Evolutionary conservation across 2,113 vertebrate species (phyloP).

Genomic region (Clinocottus analis): DNA sequence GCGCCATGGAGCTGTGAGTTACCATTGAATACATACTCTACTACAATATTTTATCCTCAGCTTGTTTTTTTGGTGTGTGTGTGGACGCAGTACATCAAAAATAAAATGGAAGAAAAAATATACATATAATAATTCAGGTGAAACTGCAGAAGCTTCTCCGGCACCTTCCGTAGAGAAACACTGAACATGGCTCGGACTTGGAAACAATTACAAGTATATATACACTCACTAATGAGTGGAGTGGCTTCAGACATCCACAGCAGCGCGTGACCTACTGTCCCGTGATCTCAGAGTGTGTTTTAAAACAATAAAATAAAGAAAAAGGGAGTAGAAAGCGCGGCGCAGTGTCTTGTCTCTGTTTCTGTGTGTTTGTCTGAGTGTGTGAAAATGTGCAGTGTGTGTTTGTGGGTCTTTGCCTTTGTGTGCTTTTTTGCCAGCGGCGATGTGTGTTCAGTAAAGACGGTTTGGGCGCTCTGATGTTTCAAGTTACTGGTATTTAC

Average conservation of each 20-base stretch:
- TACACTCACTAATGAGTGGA: slow-evolving; percentile 51
- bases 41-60: slow-evolving; percentile 23
- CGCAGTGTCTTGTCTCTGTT: slow-evolving; percentile 8
- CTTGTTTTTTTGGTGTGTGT: slow-evolving; percentile 14
- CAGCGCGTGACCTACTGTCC: not conserved
- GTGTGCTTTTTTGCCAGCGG: slow-evolving; percentile 68
- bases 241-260: slow-evolving; percentile 47
- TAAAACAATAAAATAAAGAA: no score
- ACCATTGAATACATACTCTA: slow-evolving; percentile 19
- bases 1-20: not conserved
- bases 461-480: slow-evolving; percentile 29
- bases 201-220: slow-evolving; percentile 36
- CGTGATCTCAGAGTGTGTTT: not conserved
- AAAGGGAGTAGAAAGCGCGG: slow-evolving; percentile 5
- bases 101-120: not conserved
- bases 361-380: slow-evolving; percentile 50
- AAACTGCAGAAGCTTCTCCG: slow-evolving; percentile 27
- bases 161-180: slow-evolving; percentile 13
- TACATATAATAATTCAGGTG: not conserved
- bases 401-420: slow-evolving; percentile 61
- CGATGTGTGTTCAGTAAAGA: slow-evolving; percentile 46
- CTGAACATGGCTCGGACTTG: slow-evolving; percentile 17
- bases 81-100: slow-evolving; percentile 6
- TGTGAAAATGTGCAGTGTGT: slow-evolving; percentile 58
- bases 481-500: no score